Evolutionary conservation across 2,113 vertebrate genomes (phyloP).

Genomic region (Dascyllus trimaculatus): DNA sequence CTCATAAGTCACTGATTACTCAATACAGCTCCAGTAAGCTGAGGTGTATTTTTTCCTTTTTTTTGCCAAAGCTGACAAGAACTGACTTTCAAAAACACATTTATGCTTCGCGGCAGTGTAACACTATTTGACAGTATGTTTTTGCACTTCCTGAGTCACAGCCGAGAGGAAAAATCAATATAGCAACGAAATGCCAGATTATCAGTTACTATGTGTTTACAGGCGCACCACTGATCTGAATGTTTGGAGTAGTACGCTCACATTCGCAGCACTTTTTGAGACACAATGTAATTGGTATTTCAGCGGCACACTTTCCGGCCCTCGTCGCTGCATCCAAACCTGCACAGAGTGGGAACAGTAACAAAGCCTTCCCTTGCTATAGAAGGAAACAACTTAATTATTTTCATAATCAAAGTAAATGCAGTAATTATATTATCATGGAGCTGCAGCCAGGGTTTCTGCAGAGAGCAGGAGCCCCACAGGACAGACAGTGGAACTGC

Average conservation of each 20-base stretch:
- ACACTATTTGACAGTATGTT: neutral
- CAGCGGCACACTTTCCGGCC: neutral
- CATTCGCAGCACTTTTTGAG: too few species aligned
- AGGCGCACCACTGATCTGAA: neutral
- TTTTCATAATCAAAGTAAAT: slow-evolving; percentile 51
- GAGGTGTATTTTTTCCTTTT: neutral
- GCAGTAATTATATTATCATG: slow-evolving; percentile 45
- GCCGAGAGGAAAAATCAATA: slow-evolving; percentile 3
- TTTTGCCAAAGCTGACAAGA: neutral
- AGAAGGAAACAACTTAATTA: slow-evolving; percentile 50
- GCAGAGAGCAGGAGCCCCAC: slow-evolving; percentile 40
- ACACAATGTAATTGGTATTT: too few species aligned
- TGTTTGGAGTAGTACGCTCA: neutral
- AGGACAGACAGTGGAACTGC: slow-evolving; percentile 52
- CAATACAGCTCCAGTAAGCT: slow-evolving; percentile 9
- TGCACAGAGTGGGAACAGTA: slow-evolving; percentile 29
- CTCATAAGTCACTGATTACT: slow-evolving; percentile 13
- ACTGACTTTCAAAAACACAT: too few species aligned
- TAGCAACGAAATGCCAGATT: slow-evolving; percentile 17
- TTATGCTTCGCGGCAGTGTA: too few species aligned
- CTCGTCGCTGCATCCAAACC: neutral
- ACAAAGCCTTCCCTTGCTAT: slow-evolving; percentile 21
- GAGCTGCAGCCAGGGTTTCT: slow-evolving; percentile 36
- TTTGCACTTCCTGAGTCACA: neutral
- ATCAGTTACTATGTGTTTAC: neutral